Evolutionary conservation across 1,140 invertebrate genomes (phyloP).

Genomic region (Drosophila ercepeae): DNA sequence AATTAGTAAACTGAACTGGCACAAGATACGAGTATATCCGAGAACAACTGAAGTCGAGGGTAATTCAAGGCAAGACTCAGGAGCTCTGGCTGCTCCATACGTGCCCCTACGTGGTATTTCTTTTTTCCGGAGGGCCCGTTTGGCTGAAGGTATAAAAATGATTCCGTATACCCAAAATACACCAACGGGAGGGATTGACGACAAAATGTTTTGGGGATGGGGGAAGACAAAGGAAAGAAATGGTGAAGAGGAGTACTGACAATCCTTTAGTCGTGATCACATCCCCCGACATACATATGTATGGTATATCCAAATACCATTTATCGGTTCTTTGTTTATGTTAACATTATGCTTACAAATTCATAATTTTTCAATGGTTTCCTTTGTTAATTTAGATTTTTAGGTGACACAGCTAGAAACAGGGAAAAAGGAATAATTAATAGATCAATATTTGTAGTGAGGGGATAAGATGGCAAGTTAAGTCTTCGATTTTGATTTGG

Average conservation of each 20-base stretch:
- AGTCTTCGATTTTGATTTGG: too few relatives aligned
- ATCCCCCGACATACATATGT: conserved; percentile 11
- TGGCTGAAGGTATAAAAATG: conserved; percentile 16
- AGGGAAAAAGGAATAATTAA: neutral
- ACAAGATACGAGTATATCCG: conserved; percentile 32
- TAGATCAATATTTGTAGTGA: conserved; percentile 15
- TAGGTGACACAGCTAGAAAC: conserved; percentile 26
- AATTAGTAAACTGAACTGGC: conserved; percentile 81
- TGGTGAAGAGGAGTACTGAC: conserved; percentile 14
- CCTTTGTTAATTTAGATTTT: conserved; percentile 36
- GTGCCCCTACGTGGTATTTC: conserved; percentile 78
- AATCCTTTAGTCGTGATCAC: conserved; percentile 60
- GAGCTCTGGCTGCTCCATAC: conserved; percentile 54
- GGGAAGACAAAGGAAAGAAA: neutral
- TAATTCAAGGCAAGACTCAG: conserved; percentile 55
- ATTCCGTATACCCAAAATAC: neutral
- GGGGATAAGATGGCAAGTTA: neutral
- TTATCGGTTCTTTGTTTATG: conserved; percentile 10
- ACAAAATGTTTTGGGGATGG: conserved; percentile 9
- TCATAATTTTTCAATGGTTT: conserved; percentile 58
- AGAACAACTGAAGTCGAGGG: conserved; percentile 26
- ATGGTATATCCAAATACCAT: too few relatives aligned
- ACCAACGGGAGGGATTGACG: conserved; percentile 3
- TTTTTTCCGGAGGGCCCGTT: conserved; percentile 28
- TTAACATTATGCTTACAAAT: conserved; percentile 34